A percentile compares a stretch with the other conserved stretches of the same genome.
phyloP scores from a whole-genome alignment of 2,797 vertebrate species.

The Propithecus deckenii region DNA sequence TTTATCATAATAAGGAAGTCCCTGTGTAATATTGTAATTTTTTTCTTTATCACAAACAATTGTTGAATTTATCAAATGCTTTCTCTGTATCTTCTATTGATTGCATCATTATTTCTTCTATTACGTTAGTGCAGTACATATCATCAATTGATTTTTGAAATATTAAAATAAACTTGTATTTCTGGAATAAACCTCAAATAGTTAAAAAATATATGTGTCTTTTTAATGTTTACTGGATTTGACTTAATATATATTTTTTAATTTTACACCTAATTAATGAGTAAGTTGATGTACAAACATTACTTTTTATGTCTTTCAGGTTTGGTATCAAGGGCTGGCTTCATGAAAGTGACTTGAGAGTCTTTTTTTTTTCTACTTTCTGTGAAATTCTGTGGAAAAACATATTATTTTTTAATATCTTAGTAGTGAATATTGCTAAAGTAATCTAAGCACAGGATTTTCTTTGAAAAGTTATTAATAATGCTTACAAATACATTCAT shows the following conservation, averaged over 20 bases:
- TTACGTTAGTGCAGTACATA: background rate
- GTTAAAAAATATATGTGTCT: background rate
- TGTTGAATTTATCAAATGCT: background rate
- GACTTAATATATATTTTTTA: background rate
- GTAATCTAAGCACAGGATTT: background rate
- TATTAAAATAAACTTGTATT: background rate
- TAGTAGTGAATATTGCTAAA: background rate
- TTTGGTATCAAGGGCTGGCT: background rate
- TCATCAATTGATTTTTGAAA: background rate
- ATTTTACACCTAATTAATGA: background rate
- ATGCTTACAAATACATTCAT: background rate
- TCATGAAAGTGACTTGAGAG: background rate
- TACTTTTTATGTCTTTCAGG: background rate
- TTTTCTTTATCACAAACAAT: background rate
- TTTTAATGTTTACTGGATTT: background rate
- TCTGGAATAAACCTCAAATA: background rate
- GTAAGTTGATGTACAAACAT: background rate
- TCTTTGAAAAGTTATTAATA: background rate
- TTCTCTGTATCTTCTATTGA: background rate
- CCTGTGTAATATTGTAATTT: background rate
- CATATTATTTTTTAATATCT: background rate
- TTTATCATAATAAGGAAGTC: background rate
- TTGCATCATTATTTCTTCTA: background rate
- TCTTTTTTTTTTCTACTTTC: background rate
- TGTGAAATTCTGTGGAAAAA: background rate